Conservation (phyloP, 2,888 invertebrate species). For the Erannis defoliaria region DNA sequence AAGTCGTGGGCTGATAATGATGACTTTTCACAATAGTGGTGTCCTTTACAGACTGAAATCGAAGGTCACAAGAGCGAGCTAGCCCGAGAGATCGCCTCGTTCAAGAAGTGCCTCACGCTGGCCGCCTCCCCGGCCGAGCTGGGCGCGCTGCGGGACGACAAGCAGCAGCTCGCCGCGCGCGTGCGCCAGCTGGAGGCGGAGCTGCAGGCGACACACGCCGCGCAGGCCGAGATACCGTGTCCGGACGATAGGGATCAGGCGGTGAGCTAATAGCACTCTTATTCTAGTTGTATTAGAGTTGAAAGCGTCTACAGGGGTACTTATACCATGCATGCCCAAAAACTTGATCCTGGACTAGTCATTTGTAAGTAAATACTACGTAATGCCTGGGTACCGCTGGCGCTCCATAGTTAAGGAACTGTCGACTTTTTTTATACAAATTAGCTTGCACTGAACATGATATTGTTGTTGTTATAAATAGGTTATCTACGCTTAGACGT, state of each 20-base stretch:
- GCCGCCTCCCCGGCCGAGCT: conserved; percentile 62
- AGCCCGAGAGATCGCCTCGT: conserved; percentile 70
- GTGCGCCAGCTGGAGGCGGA: conserved; percentile 50
- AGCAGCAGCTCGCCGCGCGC: conserved; percentile 49
- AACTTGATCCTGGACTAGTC: too few species aligned
- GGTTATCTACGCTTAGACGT: too few species aligned
- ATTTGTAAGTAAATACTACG: too few species aligned
- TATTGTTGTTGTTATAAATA: too few species aligned
- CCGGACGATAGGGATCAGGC: conserved; percentile 72
- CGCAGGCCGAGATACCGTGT: not conserved
- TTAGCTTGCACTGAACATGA: too few species aligned
- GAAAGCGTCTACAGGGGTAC: too few species aligned
- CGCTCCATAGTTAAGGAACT: too few species aligned
- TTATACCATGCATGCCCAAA: too few species aligned
- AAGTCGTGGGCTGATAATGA: too few species aligned
- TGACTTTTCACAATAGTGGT: not conserved
- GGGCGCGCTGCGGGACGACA: conserved; percentile 58
- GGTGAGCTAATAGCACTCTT: conserved; percentile 55
- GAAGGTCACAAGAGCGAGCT: conserved; percentile 76
- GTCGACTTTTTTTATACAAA: too few species aligned
- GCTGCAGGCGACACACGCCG: conserved; percentile 32
- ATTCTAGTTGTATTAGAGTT: not conserved
- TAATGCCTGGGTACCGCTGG: too few species aligned
- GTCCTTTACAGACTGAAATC: conserved; percentile 72
- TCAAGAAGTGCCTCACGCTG: conserved; percentile 68